Percentiles rank a stretch among this genome's conserved stretches.
These are phyloP conservation scores for Pogonomyrmex californicus DNA, from an alignment of 1,140 invertebrate genomes.

Conservation along the genomic window DNA sequence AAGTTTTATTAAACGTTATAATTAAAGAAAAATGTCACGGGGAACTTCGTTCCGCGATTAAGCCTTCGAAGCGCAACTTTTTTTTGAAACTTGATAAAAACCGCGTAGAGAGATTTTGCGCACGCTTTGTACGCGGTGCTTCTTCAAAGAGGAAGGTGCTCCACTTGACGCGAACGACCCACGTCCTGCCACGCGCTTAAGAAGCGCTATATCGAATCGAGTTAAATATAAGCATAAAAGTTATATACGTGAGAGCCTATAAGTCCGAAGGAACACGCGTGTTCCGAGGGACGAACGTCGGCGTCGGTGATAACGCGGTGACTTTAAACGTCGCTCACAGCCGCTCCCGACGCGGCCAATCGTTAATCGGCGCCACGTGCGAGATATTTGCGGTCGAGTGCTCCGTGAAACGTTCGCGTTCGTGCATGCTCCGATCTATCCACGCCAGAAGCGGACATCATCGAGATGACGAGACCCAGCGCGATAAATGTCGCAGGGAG, in stretches of 20 bases:
- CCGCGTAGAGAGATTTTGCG: neutral
- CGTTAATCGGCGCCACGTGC: conserved; percentile 69
- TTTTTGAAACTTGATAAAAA: neutral
- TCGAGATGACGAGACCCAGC: neutral
- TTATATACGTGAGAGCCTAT: conserved; percentile 32
- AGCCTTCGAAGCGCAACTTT: neutral
- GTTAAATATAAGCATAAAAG: conserved; percentile 56
- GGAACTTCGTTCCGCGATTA: neutral
- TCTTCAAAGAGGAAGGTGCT: conserved; percentile 39
- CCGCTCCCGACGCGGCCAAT: conserved; percentile 1
- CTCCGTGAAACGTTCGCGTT: conserved; percentile 14
- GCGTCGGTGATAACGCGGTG: neutral
- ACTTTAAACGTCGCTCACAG: neutral
- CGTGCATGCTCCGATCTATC: neutral
- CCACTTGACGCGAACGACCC: conserved; percentile 44
- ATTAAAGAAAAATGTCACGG: neutral
- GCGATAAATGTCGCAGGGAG: neutral
- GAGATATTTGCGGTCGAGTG: conserved; percentile 60
- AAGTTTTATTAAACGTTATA: neutral
- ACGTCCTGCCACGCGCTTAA: conserved; percentile 10
- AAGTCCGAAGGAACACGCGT: conserved; percentile 48
- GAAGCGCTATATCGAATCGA: conserved; percentile 17
- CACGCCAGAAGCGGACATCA: neutral
- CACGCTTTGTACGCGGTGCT: neutral
- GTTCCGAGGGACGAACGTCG: neutral